These are phyloP conservation scores for Aradus depressus DNA, from an alignment of 2,888 invertebrate species.

Conservation along the genomic window DNA sequence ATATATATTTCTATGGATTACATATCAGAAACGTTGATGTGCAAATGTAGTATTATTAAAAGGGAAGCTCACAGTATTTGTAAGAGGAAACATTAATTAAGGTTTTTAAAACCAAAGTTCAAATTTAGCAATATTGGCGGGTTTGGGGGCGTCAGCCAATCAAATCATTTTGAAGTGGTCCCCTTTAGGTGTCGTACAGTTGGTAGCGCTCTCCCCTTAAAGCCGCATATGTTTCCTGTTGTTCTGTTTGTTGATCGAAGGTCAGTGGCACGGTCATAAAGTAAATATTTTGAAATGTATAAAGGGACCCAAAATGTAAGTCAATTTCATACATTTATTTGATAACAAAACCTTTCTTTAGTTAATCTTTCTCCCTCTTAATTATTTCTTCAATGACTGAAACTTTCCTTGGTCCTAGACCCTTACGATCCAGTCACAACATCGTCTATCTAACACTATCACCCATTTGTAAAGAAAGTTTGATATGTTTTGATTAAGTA, in stretches of 20 bases:
- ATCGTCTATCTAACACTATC: conserved; percentile 10
- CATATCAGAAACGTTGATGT: no score
- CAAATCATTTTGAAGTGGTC: conserved; percentile 12
- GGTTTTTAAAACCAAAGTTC: no score
- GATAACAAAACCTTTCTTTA: not conserved
- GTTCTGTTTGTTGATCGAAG: conserved; percentile 35
- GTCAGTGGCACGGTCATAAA: conserved; percentile 35
- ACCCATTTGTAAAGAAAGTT: no score
- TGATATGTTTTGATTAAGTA: no score
- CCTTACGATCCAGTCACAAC: conserved; percentile 12
- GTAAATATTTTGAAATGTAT: conserved; percentile 32
- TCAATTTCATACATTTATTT: not conserved
- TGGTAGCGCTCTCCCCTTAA: conserved; percentile 25
- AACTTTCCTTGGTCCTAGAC: not conserved
- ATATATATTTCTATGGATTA: no score
- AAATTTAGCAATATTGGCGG: no score
- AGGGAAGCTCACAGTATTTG: no score
- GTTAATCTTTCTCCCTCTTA: not conserved
- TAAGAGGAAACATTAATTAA: no score
- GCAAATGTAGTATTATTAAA: no score
- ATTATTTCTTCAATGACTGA: not conserved
- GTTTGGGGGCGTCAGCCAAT: no score
- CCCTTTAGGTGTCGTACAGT: conserved; percentile 17
- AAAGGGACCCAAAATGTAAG: conserved; percentile 26
- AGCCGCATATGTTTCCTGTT: conserved; percentile 32